Base-by-base conservation (phyloP, 2,888 invertebrate species). In the Cosmorhoe ocellata region DNA sequence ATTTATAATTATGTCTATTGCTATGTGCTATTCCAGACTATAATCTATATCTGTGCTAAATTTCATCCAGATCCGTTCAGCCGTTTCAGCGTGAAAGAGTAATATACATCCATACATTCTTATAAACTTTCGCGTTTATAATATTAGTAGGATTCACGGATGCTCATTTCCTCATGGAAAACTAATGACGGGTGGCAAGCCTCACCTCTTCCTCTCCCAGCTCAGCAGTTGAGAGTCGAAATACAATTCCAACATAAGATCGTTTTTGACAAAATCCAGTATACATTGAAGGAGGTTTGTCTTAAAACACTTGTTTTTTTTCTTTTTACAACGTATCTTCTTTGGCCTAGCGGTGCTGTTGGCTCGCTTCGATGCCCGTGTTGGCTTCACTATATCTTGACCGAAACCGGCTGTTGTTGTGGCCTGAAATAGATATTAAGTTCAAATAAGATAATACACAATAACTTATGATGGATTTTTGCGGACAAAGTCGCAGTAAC, bases 251-350 rank as follows among this genome's bases (percentile, higher is more conserved):
- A 67, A 37, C 32, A 78, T 68, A 0, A 51, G 43, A 28, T 83
- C 79, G 38, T 82, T 76, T 38, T 67, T 71, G 0, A 82, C 73
- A n/a, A 84, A 85, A 1, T 77, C 75, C 12, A 74, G 58, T 0
- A 84, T 63, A n/a, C 60, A 37, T 0, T 61, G 46, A 0, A 84
- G 57, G 0, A 74, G 53, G 33, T 82, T 81, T 0, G 64, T 67
- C 0, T 62, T 60, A 39, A 76, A 79, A 0, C 51, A 28, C 2
- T 65, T 50, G 6, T 27, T 27, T 1, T 14, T 38, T 8, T 2
- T 12, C 2, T 13, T n/a, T 1, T 34, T 34, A 6, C n/a, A 5
- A 1, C 12, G 12, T 13, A 6, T 13, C 58, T 34, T 36, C 24
- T 24, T 24, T 1, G 24, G 7, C 3, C 18, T 5, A 24, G 7